These are phyloP conservation scores for Hyposoter dolosus DNA, from an alignment of 2,888 invertebrate species.

Conservation along the genomic window DNA sequence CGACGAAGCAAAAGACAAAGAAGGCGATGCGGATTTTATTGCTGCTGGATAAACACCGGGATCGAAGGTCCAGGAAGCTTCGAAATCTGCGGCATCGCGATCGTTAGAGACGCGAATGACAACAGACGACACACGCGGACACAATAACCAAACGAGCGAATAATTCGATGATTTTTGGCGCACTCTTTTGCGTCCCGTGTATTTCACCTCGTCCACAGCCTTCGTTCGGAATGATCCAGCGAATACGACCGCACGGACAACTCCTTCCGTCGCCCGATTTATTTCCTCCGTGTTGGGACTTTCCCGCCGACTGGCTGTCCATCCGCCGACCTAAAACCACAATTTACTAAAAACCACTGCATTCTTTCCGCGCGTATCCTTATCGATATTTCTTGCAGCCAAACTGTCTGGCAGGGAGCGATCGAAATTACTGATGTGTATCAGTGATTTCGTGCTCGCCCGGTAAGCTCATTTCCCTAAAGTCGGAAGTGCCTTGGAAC, in stretches of 20 bases:
- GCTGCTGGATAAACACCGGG: too few species aligned
- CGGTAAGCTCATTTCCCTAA: not conserved
- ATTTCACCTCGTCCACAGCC: conserved; percentile 20
- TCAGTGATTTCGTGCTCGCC: too few species aligned
- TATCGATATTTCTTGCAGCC: too few species aligned
- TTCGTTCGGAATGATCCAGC: not conserved
- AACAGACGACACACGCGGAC: not conserved
- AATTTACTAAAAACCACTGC: conserved; percentile 8
- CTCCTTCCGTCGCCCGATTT: conserved; percentile 51
- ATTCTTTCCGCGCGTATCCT: not conserved
- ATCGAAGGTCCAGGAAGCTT: not conserved
- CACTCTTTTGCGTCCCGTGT: conserved; percentile 35
- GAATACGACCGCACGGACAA: conserved; percentile 23
- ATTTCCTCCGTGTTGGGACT: conserved; percentile 69
- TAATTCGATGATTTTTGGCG: too few species aligned
- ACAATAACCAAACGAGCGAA: not conserved
- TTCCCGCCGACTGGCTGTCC: conserved; percentile 77
- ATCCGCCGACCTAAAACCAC: conserved; percentile 77
- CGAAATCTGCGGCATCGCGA: not conserved
- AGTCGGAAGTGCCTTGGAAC: not conserved
- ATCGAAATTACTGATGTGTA: too few species aligned
- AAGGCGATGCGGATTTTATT: not conserved
- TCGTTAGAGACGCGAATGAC: not conserved
- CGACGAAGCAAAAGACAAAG: not conserved
- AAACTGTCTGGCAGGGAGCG: not conserved